Evolutionary conservation across 2,888 invertebrate species (phyloP), one percentile per base, ranked within the genome.

Genomic region (Acleris laterana): DNA sequence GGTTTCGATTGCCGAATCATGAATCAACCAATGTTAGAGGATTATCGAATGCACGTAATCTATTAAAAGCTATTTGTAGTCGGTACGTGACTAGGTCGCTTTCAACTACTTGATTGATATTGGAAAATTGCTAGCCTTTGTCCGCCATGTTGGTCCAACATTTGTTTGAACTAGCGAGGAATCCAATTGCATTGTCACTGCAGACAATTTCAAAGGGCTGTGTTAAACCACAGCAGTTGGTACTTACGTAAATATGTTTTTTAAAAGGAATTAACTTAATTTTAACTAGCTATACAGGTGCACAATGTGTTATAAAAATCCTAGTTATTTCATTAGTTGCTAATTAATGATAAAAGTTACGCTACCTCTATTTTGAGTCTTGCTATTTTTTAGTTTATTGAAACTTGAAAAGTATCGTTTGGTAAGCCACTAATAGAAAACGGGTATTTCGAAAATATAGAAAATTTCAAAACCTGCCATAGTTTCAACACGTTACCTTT

Each of bases 371-470:
- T 48, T 52, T 19, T 32, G 22, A 55, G 32, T 49, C 20, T 62
- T 17, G 25, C 56, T 62, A 66, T 38, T 65, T 56, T 55, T 56
- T 13, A 16, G 6, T 32, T 20, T 11, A 1, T 60, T 50, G 17
- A 42, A 17, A 46, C 2, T 49, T 20, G 25, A 44, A 49, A 60
- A 60, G 32, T 51, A 28, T 38, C 53, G 1, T 20, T 44, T 55
- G 32, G 32, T 56, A 65, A 65, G 65, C 60, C 42, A 61, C 60
- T 53, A 65, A 65, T 32, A 63, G 58, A 28, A 22, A 32, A 48
- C 1, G 50, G 20, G 48, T 53, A 56, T 49, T 50, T 42, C 32
- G 48, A 50, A 53, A 60, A 56, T 61, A 56, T 16, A 28, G 20
- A 46, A 28, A 44, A 50, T 28, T 20, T 44, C 9, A 60, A 65